phyloP scores from a whole-genome alignment of 2,113 vertebrate genomes.

The Candoia aspera region DNA sequence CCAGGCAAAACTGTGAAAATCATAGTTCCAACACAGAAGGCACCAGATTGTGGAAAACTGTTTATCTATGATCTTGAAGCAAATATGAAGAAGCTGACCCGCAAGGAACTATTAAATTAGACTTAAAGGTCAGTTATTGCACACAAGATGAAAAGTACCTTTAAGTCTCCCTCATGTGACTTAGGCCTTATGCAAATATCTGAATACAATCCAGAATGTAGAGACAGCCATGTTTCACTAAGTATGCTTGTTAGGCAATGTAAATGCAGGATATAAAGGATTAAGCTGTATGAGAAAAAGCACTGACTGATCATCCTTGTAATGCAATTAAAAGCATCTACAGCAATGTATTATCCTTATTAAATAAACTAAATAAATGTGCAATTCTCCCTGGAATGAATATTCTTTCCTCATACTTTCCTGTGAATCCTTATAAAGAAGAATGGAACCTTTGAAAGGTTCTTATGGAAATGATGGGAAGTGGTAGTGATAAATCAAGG shows the following conservation, averaged over 20 bases:
- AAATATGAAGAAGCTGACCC: background rate
- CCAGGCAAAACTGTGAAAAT: background rate
- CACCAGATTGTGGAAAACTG: background rate
- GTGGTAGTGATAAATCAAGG: background rate
- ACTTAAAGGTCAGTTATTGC: background rate
- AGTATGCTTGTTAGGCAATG: background rate
- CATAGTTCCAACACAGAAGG: background rate
- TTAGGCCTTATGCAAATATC: background rate
- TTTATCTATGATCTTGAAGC: background rate
- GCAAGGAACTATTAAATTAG: background rate
- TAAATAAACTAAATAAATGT: background rate
- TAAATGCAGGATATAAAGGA: background rate
- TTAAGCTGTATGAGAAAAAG: background rate
- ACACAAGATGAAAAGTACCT: background rate
- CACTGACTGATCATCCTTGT: slow-evolving; percentile 6
- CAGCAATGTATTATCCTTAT: background rate
- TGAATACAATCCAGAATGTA: background rate
- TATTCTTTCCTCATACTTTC: background rate
- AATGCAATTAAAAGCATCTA: slow-evolving; percentile 29
- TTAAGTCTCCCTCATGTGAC: background rate
- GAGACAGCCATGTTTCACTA: background rate
- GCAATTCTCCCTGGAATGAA: background rate
- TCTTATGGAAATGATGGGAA: background rate
- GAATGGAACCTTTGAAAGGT: background rate
- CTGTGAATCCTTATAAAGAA: background rate